These are phyloP conservation scores for Lepidocyrtoides sp. DNA, from an alignment of 2,888 invertebrate genomes.

Conservation along the genomic window DNA sequence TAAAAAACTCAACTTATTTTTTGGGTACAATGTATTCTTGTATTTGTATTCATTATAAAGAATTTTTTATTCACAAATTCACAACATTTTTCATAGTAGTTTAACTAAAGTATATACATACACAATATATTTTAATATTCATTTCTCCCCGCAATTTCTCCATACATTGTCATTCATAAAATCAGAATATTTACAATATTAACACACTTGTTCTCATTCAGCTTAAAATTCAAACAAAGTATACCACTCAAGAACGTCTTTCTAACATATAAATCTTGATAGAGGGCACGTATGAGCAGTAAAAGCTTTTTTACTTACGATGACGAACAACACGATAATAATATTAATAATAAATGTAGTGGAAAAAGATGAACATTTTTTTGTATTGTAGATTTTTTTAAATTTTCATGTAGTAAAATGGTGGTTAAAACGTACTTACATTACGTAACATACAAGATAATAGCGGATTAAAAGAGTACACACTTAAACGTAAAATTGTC, in stretches of 20 bases:
- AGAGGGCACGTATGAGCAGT: conserved; percentile 57
- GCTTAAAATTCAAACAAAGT: background rate
- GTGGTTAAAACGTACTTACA: background rate
- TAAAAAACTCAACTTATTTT: conserved; percentile 5
- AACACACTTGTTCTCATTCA: background rate
- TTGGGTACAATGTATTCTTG: conserved; percentile 11
- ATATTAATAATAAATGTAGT: conserved; percentile 9
- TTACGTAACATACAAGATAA: background rate
- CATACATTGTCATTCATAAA: too few species aligned
- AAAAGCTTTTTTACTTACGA: conserved; percentile 4
- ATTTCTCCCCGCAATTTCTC: background rate
- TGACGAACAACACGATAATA: background rate
- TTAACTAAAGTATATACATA: background rate
- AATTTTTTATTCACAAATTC: conserved; percentile 41
- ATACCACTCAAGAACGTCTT: too few species aligned
- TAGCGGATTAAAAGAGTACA: too few species aligned
- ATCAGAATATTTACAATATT: background rate
- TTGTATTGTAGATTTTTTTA: conserved; percentile 1
- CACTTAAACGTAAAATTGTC: too few species aligned
- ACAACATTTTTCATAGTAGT: conserved; percentile 16
- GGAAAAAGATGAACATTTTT: conserved; percentile 28
- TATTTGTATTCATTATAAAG: conserved; percentile 62
- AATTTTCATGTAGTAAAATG: background rate
- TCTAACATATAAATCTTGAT: background rate
- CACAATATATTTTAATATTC: background rate